A percentile compares a stretch with the other conserved stretches of the same genome.
Conservation (phyloP, 2,113 vertebrate species). For the Rostratula benghalensis region DNA sequence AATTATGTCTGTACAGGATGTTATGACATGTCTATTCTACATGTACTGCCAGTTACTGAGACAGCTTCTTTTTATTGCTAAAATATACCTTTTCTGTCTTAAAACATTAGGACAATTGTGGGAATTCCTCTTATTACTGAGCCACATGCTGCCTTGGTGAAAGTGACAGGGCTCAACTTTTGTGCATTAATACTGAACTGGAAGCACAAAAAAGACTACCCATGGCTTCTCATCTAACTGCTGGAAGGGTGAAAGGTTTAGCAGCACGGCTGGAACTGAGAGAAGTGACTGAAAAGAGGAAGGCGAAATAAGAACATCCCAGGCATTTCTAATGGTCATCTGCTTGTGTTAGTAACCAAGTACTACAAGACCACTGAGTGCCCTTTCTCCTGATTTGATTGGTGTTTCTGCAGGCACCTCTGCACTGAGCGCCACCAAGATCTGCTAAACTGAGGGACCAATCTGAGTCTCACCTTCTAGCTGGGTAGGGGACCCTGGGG, state of each 20-base stretch:
- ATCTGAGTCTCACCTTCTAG: not conserved
- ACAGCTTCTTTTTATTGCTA: not conserved
- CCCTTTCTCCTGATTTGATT: not conserved
- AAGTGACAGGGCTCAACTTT: not conserved
- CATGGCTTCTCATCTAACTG: not conserved
- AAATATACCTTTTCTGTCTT: slow-evolving; percentile 9
- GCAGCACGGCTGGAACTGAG: not conserved
- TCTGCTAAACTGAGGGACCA: not conserved
- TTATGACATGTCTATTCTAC: not conserved
- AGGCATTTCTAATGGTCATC: not conserved
- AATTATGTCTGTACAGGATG: not conserved
- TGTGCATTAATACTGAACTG: not conserved
- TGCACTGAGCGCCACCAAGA: not conserved
- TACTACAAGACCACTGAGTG: not conserved
- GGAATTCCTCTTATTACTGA: not conserved
- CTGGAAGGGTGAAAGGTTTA: not conserved
- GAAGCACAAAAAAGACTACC: not conserved
- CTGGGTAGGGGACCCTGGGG: not conserved
- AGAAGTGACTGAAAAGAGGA: not conserved
- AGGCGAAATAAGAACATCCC: not conserved
- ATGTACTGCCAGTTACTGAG: not conserved
- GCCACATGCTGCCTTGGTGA: not conserved
- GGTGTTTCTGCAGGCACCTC: not conserved
- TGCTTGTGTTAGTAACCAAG: not conserved
- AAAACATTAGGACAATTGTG: not conserved